A percentile compares a stretch with the other conserved stretches of the same genome.
Conservation (phyloP, 1,140 invertebrate genomes). For the Zaprionus ornatus region DNA sequence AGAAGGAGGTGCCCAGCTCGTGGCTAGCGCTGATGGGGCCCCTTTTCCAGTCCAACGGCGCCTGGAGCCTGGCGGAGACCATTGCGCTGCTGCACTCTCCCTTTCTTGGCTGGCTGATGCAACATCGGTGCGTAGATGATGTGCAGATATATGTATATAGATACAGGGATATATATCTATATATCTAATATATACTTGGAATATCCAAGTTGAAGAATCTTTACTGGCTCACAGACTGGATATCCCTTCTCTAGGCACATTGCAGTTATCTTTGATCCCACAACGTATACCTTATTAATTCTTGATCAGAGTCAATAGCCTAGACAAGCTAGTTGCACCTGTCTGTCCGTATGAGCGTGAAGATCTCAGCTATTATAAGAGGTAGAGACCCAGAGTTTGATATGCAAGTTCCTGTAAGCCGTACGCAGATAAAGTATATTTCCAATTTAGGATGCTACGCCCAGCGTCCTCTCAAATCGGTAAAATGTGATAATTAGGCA, state of each 20-base stretch:
- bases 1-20: constrained; percentile 3
- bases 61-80: constrained; percentile 58
- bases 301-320: too few relatives aligned
- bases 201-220: too few relatives aligned
- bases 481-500: neutral
- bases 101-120: constrained; percentile 26
- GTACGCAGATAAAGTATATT: neutral
- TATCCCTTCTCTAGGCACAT: too few relatives aligned
- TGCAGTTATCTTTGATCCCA: too few relatives aligned
- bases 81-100: constrained; percentile 60
- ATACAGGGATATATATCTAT: too few relatives aligned
- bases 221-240: too few relatives aligned
- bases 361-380: neutral
- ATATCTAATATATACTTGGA: too few relatives aligned
- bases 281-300: too few relatives aligned
- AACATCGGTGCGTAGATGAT: constrained; percentile 45
- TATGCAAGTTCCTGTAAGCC: neutral
- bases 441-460: neutral
- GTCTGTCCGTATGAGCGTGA: neutral
- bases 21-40: constrained; percentile 47
- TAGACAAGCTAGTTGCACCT: neutral
- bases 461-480: neutral
- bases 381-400: neutral
- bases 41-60: constrained; percentile 49
- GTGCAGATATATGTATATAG: too few relatives aligned